A percentile compares a stretch with the other conserved stretches of the same genome.
Conservation (phyloP, 2,888 invertebrate species). For the Lycaena phlaeas region DNA sequence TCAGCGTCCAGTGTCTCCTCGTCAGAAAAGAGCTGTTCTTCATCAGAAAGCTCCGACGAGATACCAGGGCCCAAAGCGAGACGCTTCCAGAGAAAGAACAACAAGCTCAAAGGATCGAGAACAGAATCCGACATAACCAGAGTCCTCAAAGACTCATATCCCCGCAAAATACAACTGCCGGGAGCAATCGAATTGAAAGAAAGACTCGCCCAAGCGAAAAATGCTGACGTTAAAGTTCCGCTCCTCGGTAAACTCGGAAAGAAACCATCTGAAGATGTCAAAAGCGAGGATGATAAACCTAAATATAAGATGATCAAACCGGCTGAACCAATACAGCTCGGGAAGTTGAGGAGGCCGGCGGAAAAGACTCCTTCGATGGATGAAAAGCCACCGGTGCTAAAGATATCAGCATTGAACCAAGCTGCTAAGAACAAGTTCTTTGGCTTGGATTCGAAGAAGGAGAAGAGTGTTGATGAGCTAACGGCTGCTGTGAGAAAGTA, state of each 20-base stretch:
- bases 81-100: slow-evolving; percentile 53
- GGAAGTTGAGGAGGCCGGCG: slow-evolving; percentile 44
- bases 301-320: slow-evolving; percentile 44
- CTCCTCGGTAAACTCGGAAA: slow-evolving; percentile 48
- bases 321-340: slow-evolving; percentile 54
- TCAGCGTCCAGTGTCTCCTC: slow-evolving; percentile 59
- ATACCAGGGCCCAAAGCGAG: slow-evolving; percentile 46
- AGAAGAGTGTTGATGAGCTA: slow-evolving; percentile 52
- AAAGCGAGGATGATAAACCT: slow-evolving; percentile 42
- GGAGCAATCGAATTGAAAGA: slow-evolving; percentile 38
- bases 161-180: slow-evolving; percentile 37
- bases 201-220: slow-evolving; percentile 44
- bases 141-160: slow-evolving; percentile 35
- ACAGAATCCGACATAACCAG: slow-evolving; percentile 59
- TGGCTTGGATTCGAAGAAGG: slow-evolving; percentile 50
- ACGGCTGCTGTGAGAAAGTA: slow-evolving; percentile 59
- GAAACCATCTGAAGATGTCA: slow-evolving; percentile 45
- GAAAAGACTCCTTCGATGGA: slow-evolving; percentile 35
- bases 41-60: slow-evolving; percentile 61
- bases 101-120: slow-evolving; percentile 54
- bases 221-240: slow-evolving; percentile 44
- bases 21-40: slow-evolving; percentile 63
- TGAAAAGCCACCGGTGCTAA: slow-evolving; percentile 40
- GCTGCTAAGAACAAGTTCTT: slow-evolving; percentile 63
- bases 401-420: slow-evolving; percentile 51